Base-by-base conservation (phyloP, 2,888 invertebrate species). In the Drosophila kambysellisi region DNA sequence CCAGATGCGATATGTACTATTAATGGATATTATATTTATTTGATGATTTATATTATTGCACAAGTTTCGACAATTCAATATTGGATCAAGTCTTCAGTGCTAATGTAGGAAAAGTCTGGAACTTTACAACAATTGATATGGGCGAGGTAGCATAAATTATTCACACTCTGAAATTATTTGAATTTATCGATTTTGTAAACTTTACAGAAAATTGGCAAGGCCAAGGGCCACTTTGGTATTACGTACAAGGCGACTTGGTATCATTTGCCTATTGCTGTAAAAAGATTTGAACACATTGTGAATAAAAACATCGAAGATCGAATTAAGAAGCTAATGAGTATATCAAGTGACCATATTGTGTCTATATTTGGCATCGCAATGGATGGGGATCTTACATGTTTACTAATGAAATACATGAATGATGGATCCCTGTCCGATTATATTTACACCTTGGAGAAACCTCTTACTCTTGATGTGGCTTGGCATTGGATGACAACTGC, bases 291-390 rank as follows among this genome's bases (percentile, higher is more conserved):
- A 11, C 20, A 48, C 11, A 50, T 29, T 12, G 15, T 15, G 4
- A 33, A 46, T 25, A 17, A 25, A 54, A 29, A 2, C 17, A 39
- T 32, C 2, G 30, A 35, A 8, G 29, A 50, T 29, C 25, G 29
- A 35, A 12, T 12, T 17, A 9, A 2, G 5, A 11, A 50, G 11
- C 48, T 59, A 35, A 30, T 4, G 33, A 1, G 1, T 5, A 1
- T 29, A 17, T 0, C 17, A 17, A 0, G 5, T 29, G 0, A 0
- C 20, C 0, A 3, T 2, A 12, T 2, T n/a, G n/a, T 37, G 2
- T 0, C 4, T 2, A 37, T 50, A 37, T 12, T 25, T 59, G 59
- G 59, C 9, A 29, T 59, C 9, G 4, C 59, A 17, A 17, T 25
- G 17, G 29, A 50, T 25, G 15, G 29, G 7, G 7, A 48, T n/a